Evolutionary conservation across 2,113 vertebrate species (phyloP).

Genomic region (Rousettus leschenaultii): DNA sequence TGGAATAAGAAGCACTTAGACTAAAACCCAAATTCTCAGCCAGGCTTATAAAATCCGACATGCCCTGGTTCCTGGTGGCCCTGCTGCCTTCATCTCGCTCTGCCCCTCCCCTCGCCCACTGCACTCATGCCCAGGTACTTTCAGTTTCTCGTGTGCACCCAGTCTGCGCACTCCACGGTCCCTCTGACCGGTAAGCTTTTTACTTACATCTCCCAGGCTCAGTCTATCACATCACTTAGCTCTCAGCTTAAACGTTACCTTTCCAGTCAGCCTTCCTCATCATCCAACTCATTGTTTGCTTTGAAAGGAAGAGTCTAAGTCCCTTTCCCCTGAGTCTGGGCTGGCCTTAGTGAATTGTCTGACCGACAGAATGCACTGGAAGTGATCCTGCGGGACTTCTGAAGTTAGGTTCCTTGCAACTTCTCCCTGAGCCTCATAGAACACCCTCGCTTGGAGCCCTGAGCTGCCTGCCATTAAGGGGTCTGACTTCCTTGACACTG

Average conservation of each 20-base stretch:
- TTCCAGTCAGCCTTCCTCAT: not conserved
- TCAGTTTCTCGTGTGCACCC: not conserved
- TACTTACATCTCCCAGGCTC: not conserved
- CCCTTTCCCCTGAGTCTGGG: not conserved
- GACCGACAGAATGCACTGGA: not conserved
- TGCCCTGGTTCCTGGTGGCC: not conserved
- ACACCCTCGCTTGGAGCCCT: not conserved
- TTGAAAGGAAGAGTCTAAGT: not conserved
- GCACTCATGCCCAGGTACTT: not conserved
- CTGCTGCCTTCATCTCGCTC: not conserved
- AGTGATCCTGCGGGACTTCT: not conserved
- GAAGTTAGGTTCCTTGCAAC: not conserved
- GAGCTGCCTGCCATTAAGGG: not conserved
- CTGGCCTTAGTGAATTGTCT: not conserved
- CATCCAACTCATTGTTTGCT: not conserved
- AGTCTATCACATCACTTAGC: not conserved
- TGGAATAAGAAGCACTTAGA: not conserved
- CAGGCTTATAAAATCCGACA: not conserved
- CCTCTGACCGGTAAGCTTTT: not conserved
- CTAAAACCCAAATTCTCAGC: not conserved
- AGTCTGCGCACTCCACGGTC: not conserved
- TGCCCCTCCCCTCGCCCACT: not conserved
- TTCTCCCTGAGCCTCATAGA: not conserved
- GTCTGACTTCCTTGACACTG: not conserved
- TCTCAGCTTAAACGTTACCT: not conserved